Percentiles rank a stretch among this genome's conserved stretches.
phyloP scores from a whole-genome alignment of 2,888 invertebrate genomes.

The Latheticus oryzae region DNA sequence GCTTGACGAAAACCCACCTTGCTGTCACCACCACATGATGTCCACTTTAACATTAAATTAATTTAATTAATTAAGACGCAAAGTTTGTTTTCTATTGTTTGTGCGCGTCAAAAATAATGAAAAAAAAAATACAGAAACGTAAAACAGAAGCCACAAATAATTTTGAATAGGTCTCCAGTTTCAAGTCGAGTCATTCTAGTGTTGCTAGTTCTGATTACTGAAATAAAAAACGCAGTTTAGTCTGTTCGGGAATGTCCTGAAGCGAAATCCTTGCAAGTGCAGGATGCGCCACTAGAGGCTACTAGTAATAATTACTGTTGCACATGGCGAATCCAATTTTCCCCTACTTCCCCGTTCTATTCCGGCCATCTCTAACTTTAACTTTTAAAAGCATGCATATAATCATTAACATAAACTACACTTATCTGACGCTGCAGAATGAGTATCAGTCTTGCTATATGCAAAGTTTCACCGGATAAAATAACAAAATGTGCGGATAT shows the following conservation, averaged over 20 bases:
- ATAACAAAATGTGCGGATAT: constrained; percentile 36
- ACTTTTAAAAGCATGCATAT: constrained; percentile 63
- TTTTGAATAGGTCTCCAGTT: constrained; percentile 44
- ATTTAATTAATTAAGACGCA: constrained; percentile 39
- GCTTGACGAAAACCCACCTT: constrained; percentile 38
- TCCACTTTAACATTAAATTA: constrained; percentile 33
- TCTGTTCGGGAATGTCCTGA: constrained; percentile 46
- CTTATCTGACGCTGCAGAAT: constrained; percentile 58
- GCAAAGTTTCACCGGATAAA: constrained; percentile 45
- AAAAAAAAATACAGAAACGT: constrained; percentile 11
- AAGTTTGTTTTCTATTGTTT: constrained; percentile 14
- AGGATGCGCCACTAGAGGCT: constrained; percentile 60
- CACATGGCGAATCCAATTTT: constrained; percentile 54
- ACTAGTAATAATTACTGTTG: constrained; percentile 61
- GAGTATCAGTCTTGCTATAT: constrained; percentile 57
- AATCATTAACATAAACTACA: constrained; percentile 63
- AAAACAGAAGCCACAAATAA: constrained; percentile 31
- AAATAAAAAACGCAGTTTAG: constrained; percentile 50
- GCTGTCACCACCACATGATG: constrained; percentile 41
- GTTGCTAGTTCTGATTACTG: constrained; percentile 52
- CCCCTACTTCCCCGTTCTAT: constrained; percentile 42
- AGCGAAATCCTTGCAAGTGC: constrained; percentile 52
- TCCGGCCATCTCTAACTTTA: constrained; percentile 53
- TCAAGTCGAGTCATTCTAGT: constrained; percentile 46
- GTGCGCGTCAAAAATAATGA: background rate